Evolutionary conservation across 2,113 vertebrate genomes (phyloP).

Genomic region (Bufo bufo): DNA sequence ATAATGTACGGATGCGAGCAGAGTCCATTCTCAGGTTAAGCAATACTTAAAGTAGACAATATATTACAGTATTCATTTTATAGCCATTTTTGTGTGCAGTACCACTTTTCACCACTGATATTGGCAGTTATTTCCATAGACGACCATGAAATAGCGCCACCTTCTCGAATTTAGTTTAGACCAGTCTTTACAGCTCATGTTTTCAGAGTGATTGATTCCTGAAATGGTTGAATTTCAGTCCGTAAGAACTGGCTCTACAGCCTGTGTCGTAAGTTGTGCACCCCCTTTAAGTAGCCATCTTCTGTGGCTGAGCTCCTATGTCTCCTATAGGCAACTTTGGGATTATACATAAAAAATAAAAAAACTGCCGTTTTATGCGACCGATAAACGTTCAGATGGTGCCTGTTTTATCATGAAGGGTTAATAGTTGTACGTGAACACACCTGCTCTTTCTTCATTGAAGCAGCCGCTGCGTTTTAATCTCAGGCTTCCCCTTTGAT

Average conservation of each 20-base stretch:
- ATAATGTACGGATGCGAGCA: not conserved
- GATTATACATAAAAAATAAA: not conserved
- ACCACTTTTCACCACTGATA: not conserved
- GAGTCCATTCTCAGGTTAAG: not conserved
- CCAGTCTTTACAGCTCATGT: not conserved
- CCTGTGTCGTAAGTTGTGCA: too few relatives aligned
- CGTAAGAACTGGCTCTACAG: not conserved
- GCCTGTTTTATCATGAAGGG: not conserved
- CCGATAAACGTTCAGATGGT: too few relatives aligned
- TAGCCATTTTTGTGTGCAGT: not conserved
- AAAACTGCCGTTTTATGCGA: not conserved
- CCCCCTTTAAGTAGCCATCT: too few relatives aligned
- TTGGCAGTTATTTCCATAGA: not conserved
- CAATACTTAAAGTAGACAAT: not conserved
- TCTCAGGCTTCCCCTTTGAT: constrained; percentile 53
- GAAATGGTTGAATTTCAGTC: not conserved
- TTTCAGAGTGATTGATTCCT: not conserved
- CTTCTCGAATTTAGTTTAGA: not conserved
- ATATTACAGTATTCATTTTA: not conserved
- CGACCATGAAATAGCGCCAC: not conserved
- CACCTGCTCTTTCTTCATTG: not conserved
- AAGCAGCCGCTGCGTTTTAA: constrained; percentile 1
- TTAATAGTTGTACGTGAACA: not conserved
- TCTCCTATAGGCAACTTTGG: too few relatives aligned
- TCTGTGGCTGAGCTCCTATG: too few relatives aligned